Conservation (phyloP, 2,888 invertebrate genomes). For the Unio delphinus region DNA sequence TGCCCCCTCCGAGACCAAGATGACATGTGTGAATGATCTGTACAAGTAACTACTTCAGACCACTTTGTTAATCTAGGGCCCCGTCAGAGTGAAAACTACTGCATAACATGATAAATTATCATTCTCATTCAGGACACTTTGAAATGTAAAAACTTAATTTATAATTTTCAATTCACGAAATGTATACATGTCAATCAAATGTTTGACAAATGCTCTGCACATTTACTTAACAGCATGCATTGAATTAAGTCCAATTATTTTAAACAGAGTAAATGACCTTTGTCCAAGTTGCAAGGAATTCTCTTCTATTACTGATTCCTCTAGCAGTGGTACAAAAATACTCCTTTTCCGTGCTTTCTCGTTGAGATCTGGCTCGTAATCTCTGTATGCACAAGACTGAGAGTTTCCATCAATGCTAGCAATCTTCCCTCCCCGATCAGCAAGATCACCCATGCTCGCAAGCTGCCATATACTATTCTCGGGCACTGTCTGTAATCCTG, state of each 20-base stretch:
- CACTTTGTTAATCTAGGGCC: too few species aligned
- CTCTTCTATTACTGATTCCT: slow-evolving; percentile 47
- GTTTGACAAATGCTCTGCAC: too few species aligned
- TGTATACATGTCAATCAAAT: too few species aligned
- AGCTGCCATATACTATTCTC: slow-evolving; percentile 23
- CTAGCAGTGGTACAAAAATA: slow-evolving; percentile 50
- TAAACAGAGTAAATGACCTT: slow-evolving; percentile 33
- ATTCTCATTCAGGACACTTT: too few species aligned
- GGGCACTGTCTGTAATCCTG: slow-evolving; percentile 13
- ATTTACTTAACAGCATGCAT: too few species aligned
- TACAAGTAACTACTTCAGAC: too few species aligned
- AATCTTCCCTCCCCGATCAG: slow-evolving; percentile 3
- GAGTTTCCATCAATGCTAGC: slow-evolving; percentile 8
- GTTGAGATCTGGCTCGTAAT: slow-evolving; percentile 47
- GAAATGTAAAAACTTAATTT: too few species aligned
- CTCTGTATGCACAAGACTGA: slow-evolving; percentile 39
- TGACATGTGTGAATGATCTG: too few species aligned
- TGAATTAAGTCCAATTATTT: not conserved
- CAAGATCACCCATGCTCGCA: slow-evolving; percentile 6
- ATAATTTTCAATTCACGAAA: too few species aligned
- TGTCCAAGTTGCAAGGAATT: slow-evolving; percentile 52
- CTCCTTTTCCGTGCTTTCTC: slow-evolving; percentile 32
- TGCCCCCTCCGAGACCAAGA: too few species aligned
- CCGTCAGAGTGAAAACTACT: too few species aligned
- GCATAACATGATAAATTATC: too few species aligned